Percentiles rank a stretch among this genome's conserved stretches.
Evolutionary conservation across 2,113 vertebrate genomes (phyloP).

Genomic region (Accipiter virgatus): DNA sequence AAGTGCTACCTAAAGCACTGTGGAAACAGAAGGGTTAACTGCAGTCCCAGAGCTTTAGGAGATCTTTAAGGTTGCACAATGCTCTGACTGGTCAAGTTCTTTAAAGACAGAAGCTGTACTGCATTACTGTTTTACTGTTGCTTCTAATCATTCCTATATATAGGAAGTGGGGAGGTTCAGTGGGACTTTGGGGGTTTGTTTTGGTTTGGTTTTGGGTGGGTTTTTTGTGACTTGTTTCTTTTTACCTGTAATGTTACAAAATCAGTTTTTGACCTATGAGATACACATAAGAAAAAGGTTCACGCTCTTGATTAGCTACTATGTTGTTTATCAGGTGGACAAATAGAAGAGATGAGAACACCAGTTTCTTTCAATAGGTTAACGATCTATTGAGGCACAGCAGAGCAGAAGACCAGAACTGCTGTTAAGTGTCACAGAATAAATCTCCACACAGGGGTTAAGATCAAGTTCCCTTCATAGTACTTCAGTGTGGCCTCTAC

Average conservation of each 20-base stretch:
- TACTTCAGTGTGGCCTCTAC: neutral
- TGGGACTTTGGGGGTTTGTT: neutral
- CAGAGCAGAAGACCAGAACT: neutral
- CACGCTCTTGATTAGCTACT: neutral
- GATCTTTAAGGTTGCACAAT: neutral
- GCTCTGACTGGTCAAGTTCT: neutral
- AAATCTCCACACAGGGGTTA: neutral
- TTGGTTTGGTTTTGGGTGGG: neutral
- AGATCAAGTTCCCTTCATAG: neutral
- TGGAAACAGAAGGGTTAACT: neutral
- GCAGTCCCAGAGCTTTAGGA: neutral
- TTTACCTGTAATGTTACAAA: neutral
- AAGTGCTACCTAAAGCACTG: neutral
- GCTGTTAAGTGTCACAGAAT: neutral
- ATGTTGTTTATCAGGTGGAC: neutral
- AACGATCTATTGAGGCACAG: neutral
- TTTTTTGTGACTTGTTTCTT: neutral
- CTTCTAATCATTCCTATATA: neutral
- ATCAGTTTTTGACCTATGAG: neutral
- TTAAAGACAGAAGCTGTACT: neutral
- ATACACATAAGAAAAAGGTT: neutral
- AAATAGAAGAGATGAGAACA: neutral
- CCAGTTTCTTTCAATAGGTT: neutral
- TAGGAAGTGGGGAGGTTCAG: neutral
- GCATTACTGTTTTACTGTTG: neutral